These are phyloP conservation scores for Oceanites oceanicus DNA, from an alignment of 2,113 vertebrate species.

Conservation along the genomic window DNA sequence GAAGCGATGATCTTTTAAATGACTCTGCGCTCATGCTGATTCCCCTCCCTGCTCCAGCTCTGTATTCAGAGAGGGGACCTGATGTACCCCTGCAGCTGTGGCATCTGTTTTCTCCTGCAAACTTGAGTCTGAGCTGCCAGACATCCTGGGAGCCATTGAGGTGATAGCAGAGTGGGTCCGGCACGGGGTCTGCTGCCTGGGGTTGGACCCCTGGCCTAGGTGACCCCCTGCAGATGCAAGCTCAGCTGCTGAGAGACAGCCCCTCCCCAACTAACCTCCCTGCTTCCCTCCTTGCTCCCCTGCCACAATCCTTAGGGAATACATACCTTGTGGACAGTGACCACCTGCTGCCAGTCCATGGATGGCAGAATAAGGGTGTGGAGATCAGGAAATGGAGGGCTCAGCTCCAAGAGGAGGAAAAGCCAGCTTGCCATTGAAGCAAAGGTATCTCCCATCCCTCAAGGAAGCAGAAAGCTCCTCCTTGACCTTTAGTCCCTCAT, in stretches of 20 bases:
- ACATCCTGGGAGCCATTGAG: not conserved
- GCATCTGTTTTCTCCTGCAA: not conserved
- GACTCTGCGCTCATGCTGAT: not conserved
- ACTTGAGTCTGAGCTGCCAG: not conserved
- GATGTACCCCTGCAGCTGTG: not conserved
- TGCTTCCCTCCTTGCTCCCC: not conserved
- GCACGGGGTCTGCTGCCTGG: not conserved
- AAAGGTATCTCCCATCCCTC: not conserved
- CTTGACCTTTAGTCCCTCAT: constrained; percentile 31
- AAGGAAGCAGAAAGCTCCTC: not conserved
- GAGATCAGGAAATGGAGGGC: not conserved
- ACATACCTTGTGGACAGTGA: not conserved
- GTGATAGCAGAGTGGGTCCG: not conserved
- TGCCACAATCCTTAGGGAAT: not conserved
- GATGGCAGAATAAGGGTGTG: not conserved
- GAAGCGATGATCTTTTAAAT: not conserved
- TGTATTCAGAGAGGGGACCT: not conserved
- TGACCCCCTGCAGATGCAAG: not conserved
- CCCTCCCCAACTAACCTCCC: not conserved
- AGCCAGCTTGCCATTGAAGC: not conserved
- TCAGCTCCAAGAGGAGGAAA: not conserved
- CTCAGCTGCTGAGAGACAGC: not conserved
- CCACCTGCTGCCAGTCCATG: not conserved
- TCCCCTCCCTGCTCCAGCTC: not conserved
- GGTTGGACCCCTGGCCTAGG: not conserved